Conservation (phyloP, 2,888 invertebrate genomes). For the Epicampocera succincta region DNA sequence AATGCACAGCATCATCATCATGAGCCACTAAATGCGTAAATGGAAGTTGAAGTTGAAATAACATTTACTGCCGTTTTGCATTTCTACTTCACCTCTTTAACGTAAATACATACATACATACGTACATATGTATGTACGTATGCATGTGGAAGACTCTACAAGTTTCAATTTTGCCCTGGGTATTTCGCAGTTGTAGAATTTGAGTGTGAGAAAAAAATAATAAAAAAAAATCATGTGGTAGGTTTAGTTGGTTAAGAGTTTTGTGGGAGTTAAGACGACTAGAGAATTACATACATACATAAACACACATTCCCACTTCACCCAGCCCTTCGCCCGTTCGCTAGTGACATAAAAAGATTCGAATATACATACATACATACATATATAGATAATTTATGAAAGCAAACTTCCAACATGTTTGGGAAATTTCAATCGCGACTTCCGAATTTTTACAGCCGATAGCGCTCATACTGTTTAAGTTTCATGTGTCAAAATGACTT, state of each 20-base stretch:
- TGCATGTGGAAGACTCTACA: not conserved
- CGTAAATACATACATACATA: not conserved
- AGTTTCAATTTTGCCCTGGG: constrained; percentile 34
- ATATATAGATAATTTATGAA: too few relatives aligned
- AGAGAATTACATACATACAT: constrained; percentile 5
- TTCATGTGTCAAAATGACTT: too few relatives aligned
- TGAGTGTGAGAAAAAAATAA: constrained; percentile 15
- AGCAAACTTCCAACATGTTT: too few relatives aligned
- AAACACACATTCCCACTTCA: too few relatives aligned
- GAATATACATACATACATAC: too few relatives aligned
- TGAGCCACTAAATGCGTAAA: constrained; percentile 56
- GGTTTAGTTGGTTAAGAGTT: not conserved
- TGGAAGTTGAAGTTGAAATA: constrained; percentile 34
- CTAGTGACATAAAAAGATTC: too few relatives aligned
- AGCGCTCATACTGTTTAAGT: too few relatives aligned
- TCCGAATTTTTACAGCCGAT: too few relatives aligned
- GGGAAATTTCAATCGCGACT: too few relatives aligned
- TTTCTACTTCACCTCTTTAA: not conserved
- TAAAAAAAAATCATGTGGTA: not conserved
- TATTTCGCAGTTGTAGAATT: constrained; percentile 25
- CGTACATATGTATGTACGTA: not conserved
- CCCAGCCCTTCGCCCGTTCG: too few relatives aligned
- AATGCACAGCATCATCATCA: constrained; percentile 60
- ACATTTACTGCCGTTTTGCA: constrained; percentile 51
- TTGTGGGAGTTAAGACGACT: constrained; percentile 9